A percentile compares a stretch with the other conserved stretches of the same genome.
Conservation (phyloP, 2,797 vertebrate genomes). For the Semaprochilodus insignis region DNA sequence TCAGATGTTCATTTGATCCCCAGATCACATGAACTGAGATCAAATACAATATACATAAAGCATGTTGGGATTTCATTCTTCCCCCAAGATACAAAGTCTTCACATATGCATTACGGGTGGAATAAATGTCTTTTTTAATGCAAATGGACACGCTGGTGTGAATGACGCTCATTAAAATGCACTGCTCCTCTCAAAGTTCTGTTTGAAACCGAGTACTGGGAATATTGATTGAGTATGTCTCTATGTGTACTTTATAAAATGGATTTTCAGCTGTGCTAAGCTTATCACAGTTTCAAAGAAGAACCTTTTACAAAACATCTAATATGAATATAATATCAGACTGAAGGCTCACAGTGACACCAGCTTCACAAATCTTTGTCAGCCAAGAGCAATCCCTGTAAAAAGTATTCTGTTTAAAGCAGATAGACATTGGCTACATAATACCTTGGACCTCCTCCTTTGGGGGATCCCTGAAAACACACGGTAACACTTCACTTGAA, state of each 20-base stretch:
- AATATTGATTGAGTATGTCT: neutral
- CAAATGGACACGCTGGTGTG: neutral
- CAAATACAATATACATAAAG: neutral
- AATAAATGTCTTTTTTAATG: neutral
- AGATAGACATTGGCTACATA: neutral
- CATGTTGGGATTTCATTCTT: neutral
- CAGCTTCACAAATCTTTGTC: neutral
- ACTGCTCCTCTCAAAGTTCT: too few relatives aligned
- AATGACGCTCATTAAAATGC: too few relatives aligned
- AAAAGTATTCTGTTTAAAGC: neutral
- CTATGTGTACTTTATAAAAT: neutral
- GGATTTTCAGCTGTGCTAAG: neutral
- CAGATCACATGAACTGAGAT: neutral
- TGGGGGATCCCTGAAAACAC: too few relatives aligned
- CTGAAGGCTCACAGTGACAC: neutral
- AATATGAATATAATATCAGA: neutral
- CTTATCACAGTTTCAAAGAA: neutral
- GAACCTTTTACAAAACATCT: neutral
- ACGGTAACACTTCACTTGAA: too few relatives aligned
- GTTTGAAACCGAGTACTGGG: neutral
- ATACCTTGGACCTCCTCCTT: too few relatives aligned
- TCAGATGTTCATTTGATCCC: conserved; percentile 7
- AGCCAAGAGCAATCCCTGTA: neutral
- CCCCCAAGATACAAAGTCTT: too few relatives aligned
- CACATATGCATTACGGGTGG: too few relatives aligned